These are phyloP conservation scores for Chironex yamaguchii DNA, from an alignment of 30 jellyfish, hydroid and myxozoan genomes.

Conservation along the genomic window DNA sequence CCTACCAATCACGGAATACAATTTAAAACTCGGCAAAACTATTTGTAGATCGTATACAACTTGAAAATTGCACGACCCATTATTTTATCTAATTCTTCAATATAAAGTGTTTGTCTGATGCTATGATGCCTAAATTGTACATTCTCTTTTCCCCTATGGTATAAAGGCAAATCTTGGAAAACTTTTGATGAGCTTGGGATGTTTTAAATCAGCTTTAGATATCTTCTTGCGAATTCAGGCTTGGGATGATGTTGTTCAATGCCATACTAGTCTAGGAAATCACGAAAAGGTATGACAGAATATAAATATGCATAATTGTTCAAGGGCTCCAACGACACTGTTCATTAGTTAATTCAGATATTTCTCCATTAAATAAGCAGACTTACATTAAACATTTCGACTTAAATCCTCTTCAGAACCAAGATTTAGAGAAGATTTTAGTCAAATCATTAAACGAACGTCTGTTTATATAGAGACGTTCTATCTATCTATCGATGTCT, in stretches of 20 bases:
- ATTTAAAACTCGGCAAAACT: too few species aligned
- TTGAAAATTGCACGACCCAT: too few species aligned
- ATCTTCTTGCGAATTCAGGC: conserved; percentile 79
- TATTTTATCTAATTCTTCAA: too few species aligned
- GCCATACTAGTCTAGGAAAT: conserved; percentile 87
- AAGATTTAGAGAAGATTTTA: background rate
- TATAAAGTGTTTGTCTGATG: background rate
- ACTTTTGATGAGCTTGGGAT: conserved; percentile 84
- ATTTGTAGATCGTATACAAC: too few species aligned
- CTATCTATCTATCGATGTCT: too few species aligned
- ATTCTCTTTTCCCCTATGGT: background rate
- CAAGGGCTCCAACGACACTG: too few species aligned
- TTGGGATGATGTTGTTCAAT: conserved; percentile 93
- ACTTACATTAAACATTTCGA: background rate
- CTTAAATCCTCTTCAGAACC: background rate
- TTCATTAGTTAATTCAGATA: too few species aligned
- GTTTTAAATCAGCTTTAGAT: conserved; percentile 89
- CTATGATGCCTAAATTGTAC: background rate
- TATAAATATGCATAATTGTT: too few species aligned
- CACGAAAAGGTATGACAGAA: conserved; percentile 96
- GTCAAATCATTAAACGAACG: too few species aligned
- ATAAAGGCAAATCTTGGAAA: conserved; percentile 76
- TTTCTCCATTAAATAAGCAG: background rate
- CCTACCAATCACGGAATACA: too few species aligned
- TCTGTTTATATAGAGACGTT: too few species aligned